Evolutionary conservation across 1,140 invertebrate genomes (phyloP), one percentile per base, ranked within the genome.

Genomic region (Cyclargus thomasi): DNA sequence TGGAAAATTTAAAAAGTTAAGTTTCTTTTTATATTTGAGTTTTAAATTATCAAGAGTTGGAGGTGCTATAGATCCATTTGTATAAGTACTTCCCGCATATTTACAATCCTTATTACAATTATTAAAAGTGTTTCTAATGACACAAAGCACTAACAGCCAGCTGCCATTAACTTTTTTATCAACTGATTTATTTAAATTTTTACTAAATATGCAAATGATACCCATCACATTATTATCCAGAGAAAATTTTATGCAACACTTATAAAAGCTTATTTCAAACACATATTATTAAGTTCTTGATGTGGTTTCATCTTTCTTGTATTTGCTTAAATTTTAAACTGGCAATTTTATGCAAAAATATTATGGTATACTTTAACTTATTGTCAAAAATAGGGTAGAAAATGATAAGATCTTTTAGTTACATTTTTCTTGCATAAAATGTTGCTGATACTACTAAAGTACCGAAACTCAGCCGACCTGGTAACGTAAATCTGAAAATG

Each of bases 161-260:
- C 55, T 59, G 55, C n/a, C 53, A 55, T 17, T n/a, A 55, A n/a
- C 53, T 59, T 59, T 18, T 21, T 59, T n/a, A n/a, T n/a, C 4
- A 20, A 20, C 10, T 59, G 55, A 59, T 59, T 59, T 20, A 0
- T 29, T 29, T 0, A 29, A 59, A 59, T 20, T 18, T 59, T 20
- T 57, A 8, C 18, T 39, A 11, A 47, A 0, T 47, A 47, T 47
- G 39, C 39, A 47, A 47, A 47, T 47, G 14, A 16, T 47, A 16
- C 39, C 39, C 11, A 47, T 47, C 18, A 18, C 5, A 55, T 55
- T 20, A 53, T 18, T 59, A 21, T 59, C 18, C 55, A 59, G 21
- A 59, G 20, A 21, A 59, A 59, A 20, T 55, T 59, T 14, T 18
- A 59, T 59, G 55, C 20, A 59, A 59, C 5, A 59, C 55, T 59